Conservation (phyloP, 1,140 invertebrate genomes). For the Aculops lycopersici region DNA sequence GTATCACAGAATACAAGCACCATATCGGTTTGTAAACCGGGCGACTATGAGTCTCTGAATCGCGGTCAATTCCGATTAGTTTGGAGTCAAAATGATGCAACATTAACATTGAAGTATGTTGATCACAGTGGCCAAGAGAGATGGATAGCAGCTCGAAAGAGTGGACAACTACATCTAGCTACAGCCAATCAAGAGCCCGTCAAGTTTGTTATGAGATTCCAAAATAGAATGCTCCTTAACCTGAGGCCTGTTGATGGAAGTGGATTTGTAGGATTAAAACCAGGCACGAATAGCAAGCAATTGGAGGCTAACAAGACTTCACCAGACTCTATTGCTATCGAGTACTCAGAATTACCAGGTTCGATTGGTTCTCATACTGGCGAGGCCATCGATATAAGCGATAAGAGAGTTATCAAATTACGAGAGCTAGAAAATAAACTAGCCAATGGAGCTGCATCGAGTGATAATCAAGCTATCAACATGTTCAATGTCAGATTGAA, state of each 20-base stretch:
- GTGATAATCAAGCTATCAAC: not conserved
- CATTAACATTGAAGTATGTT: conserved; percentile 3
- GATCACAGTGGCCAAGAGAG: not conserved
- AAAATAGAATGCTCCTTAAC: conserved; percentile 8
- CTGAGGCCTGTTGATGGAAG: conserved; percentile 1
- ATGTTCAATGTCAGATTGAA: too few species aligned
- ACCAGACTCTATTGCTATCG: conserved; percentile 8
- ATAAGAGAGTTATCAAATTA: too few species aligned
- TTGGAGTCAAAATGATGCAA: conserved; percentile 8
- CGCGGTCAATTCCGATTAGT: conserved; percentile 3
- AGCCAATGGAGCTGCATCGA: not conserved
- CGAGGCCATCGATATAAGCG: too few species aligned
- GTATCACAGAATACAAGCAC: conserved; percentile 35
- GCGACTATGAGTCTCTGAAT: not conserved
- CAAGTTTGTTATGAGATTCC: conserved; percentile 7
- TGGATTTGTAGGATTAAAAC: conserved; percentile 9
- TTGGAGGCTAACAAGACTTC: conserved; percentile 9
- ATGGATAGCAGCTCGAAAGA: conserved; percentile 8
- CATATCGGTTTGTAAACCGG: conserved; percentile 2
- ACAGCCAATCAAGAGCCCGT: conserved; percentile 1
- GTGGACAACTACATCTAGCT: conserved; percentile 7
- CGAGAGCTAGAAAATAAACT: too few species aligned
- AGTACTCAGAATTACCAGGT: conserved; percentile 3
- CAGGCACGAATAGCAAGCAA: conserved; percentile 1
- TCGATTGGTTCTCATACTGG: not conserved